A percentile compares a stretch with the other conserved stretches of the same genome.
These are phyloP conservation scores for Parus major DNA, from an alignment of 2,113 vertebrate species.

Conservation along the genomic window DNA sequence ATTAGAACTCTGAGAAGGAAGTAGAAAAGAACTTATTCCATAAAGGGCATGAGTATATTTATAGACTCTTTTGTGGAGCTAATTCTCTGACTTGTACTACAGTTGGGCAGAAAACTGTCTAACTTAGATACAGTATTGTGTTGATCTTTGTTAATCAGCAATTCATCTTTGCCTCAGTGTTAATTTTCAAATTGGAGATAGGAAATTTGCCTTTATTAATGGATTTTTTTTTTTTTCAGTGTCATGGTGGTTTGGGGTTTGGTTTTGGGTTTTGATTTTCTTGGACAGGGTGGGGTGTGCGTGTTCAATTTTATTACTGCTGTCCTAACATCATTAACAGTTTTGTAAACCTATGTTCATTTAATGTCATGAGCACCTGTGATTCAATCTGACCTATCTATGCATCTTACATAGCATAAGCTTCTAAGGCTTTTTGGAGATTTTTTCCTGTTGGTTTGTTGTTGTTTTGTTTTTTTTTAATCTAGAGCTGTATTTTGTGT, in stretches of 20 bases:
- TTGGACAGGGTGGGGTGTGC: rapidly evolving
- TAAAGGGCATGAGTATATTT: neutral
- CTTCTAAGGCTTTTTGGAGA: neutral
- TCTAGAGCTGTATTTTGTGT: neutral
- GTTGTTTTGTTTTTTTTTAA: neutral
- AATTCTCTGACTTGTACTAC: neutral
- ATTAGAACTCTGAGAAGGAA: neutral
- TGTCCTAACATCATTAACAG: neutral
- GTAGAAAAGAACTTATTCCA: neutral
- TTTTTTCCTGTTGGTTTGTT: neutral
- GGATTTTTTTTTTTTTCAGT: neutral
- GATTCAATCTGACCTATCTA: neutral
- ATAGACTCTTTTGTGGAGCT: neutral
- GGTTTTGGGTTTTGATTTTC: neutral
- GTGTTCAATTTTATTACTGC: neutral
- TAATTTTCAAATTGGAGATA: neutral
- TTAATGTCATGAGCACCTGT: neutral
- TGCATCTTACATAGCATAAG: neutral
- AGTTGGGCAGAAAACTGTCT: neutral
- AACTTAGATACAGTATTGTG: neutral
- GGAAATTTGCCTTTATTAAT: neutral
- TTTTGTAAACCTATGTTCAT: neutral
- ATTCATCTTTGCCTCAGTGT: neutral
- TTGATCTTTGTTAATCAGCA: neutral
- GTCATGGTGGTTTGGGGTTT: neutral